Percentiles rank a stretch among this genome's conserved stretches.
These are phyloP conservation scores for Osmerus eperlanus DNA, from an alignment of 2,113 vertebrate genomes.

Conservation along the genomic window DNA sequence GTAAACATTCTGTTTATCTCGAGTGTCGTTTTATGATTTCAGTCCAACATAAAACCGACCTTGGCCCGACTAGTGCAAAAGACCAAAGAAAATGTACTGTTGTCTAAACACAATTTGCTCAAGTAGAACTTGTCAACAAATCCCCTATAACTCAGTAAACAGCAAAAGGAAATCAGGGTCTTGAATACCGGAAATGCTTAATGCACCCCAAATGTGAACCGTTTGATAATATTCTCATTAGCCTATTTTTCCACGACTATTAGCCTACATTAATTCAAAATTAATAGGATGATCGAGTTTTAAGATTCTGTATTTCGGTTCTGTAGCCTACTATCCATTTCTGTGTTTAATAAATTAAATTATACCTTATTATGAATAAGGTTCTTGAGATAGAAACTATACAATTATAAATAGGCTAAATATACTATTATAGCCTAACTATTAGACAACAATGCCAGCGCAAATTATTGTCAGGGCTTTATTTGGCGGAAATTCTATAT, in stretches of 20 bases:
- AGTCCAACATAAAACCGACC: constrained; percentile 97
- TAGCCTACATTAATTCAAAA: too few relatives aligned
- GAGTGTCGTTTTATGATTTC: constrained; percentile 99
- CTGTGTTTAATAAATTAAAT: too few relatives aligned
- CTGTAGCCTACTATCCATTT: too few relatives aligned
- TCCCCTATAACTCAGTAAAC: constrained; percentile 77
- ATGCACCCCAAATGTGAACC: constrained; percentile 44
- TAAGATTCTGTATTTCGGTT: too few relatives aligned
- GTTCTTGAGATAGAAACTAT: too few relatives aligned
- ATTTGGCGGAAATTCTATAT: too few relatives aligned
- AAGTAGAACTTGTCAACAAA: constrained; percentile 85
- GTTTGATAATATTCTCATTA: constrained; percentile 25
- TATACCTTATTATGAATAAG: too few relatives aligned
- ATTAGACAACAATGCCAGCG: too few relatives aligned
- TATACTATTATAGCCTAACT: too few relatives aligned
- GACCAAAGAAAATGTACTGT: constrained; percentile 87
- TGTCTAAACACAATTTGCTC: constrained; percentile 87
- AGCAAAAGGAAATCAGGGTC: constrained; percentile 65
- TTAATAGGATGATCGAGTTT: too few relatives aligned
- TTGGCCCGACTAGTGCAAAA: constrained; percentile 90
- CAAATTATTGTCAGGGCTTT: too few relatives aligned
- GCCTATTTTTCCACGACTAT: neutral
- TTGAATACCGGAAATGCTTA: constrained; percentile 51
- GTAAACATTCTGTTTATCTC: constrained; percentile 99
- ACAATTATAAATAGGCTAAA: too few relatives aligned